Base-by-base conservation (phyloP, 2,888 invertebrate species). In the Candidula unifasciata region DNA sequence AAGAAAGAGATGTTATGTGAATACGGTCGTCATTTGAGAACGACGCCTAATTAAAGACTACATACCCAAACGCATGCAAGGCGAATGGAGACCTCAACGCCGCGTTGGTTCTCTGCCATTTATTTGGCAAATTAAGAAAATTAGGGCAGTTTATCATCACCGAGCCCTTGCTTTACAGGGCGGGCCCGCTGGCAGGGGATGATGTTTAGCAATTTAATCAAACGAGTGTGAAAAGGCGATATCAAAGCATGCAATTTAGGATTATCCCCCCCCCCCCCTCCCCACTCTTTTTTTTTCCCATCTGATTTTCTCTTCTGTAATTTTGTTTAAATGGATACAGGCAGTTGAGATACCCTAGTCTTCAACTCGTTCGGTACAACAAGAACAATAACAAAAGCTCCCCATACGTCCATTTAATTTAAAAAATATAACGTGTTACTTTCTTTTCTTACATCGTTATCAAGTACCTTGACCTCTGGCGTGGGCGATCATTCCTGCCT, bases 221-320 rank as follows among this genome's bases (percentile, higher is more conserved):
- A 73, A 73, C n/a, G 73, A 73, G 73, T 73, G 73, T 73, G 73
- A n/a, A 3, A 37, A 73, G 27, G 73, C 73, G 73, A 73, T 73
- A 44, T 73, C 52, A 8, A 10, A 44, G 10, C 73, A 73, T 1
- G 44, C 73, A n/a, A 73, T 73, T 44, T 44, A 44, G 44, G 44
- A 44, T 44, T 44, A 13, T 44, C 13, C n/a, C n/a, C n/a, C n/a
- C n/a, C n/a, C n/a, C n/a, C n/a, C n/a, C n/a, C n/a, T n/a, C n/a
- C n/a, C n/a, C n/a, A n/a, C n/a, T n/a, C n/a, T n/a, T n/a, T n/a
- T n/a, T n/a, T n/a, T n/a, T n/a, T n/a, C n/a, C n/a, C n/a, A n/a
- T n/a, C n/a, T n/a, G n/a, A n/a, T n/a, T n/a, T n/a, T n/a, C n/a
- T n/a, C n/a, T n/a, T n/a, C n/a, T n/a, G n/a, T n/a, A n/a, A n/a